phyloP scores from a whole-genome alignment of 2,113 vertebrate genomes.

The Etheostoma spectabile region DNA sequence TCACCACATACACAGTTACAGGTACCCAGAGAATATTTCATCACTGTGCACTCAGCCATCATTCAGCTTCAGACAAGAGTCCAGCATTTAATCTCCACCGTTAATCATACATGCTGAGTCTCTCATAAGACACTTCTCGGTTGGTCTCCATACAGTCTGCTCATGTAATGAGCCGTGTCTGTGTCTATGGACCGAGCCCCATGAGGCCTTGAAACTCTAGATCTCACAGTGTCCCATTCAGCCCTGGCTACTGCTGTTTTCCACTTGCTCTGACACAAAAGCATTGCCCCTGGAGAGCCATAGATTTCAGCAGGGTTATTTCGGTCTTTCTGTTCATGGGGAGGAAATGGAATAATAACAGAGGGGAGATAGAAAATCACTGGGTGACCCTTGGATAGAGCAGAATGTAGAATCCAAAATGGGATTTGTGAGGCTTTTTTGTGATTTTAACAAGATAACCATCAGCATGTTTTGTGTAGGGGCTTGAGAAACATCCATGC shows the following conservation, averaged over 20 bases:
- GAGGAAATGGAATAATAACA: constrained; percentile 85
- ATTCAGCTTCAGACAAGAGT: constrained; percentile 44
- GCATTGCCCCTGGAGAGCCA: constrained; percentile 76
- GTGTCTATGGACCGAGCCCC: constrained; percentile 53
- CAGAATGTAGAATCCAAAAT: constrained; percentile 34
- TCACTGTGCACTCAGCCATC: constrained; percentile 42
- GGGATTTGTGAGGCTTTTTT: constrained; percentile 39
- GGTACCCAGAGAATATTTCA: constrained; percentile 47
- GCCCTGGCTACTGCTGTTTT: constrained; percentile 70
- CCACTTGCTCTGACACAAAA: constrained; percentile 80
- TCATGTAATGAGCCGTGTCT: constrained; percentile 65
- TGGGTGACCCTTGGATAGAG: constrained; percentile 55
- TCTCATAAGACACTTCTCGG: constrained; percentile 35
- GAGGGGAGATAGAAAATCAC: constrained; percentile 65
- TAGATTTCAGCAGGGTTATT: constrained; percentile 82
- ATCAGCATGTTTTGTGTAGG: constrained; percentile 13
- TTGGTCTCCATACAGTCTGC: constrained; percentile 40
- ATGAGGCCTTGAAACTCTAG: constrained; percentile 67
- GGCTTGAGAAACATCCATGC: constrained; percentile 4
- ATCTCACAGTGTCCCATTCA: constrained; percentile 60
- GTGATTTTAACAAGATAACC: constrained; percentile 32
- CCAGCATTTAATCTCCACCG: constrained; percentile 20
- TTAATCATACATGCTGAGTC: constrained; percentile 40
- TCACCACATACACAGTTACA: constrained; percentile 19
- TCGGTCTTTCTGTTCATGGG: constrained; percentile 77